Evolutionary conservation across 92 coral and sea anemone genomes (phyloP).

Genomic region (Parazoanthus swiftii): DNA sequence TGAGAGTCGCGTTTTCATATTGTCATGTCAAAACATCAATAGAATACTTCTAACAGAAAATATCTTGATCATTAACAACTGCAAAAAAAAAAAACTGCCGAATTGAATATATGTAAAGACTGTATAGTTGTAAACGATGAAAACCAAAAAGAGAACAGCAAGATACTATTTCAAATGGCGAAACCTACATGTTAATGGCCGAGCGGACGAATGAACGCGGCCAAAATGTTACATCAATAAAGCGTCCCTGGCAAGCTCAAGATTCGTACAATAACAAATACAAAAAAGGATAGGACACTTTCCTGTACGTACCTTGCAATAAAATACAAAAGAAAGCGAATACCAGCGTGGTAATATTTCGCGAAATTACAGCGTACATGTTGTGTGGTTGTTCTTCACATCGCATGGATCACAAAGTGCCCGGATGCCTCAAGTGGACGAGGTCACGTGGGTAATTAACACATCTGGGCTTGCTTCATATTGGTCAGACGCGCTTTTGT

Average conservation of each 20-base stretch:
- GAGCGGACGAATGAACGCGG: slow-evolving; percentile 29
- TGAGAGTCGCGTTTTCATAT: not conserved
- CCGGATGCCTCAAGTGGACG: slow-evolving; percentile 26
- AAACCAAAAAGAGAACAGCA: slow-evolving; percentile 13
- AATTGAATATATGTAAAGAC: not conserved
- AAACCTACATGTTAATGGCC: slow-evolving; percentile 20
- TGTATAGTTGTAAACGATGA: not conserved
- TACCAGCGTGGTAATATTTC: not conserved
- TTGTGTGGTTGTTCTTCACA: not conserved
- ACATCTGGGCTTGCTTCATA: not conserved
- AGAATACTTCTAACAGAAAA: slow-evolving; percentile 3
- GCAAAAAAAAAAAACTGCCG: not conserved
- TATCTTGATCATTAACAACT: not conserved
- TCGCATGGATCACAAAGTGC: slow-evolving; percentile 13
- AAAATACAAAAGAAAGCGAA: not conserved
- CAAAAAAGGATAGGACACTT: not conserved
- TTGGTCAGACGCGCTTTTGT: not conserved
- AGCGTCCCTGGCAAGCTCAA: not conserved
- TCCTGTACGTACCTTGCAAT: slow-evolving; percentile 21
- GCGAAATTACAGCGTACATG: too few relatives aligned
- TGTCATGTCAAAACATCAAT: not conserved
- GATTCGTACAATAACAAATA: not conserved
- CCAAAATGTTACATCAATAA: slow-evolving; percentile 17
- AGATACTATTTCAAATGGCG: slow-evolving; percentile 38
- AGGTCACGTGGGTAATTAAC: slow-evolving; percentile 40